Conservation (phyloP, 1,140 invertebrate species). For the Aphaenogaster floridana region DNA sequence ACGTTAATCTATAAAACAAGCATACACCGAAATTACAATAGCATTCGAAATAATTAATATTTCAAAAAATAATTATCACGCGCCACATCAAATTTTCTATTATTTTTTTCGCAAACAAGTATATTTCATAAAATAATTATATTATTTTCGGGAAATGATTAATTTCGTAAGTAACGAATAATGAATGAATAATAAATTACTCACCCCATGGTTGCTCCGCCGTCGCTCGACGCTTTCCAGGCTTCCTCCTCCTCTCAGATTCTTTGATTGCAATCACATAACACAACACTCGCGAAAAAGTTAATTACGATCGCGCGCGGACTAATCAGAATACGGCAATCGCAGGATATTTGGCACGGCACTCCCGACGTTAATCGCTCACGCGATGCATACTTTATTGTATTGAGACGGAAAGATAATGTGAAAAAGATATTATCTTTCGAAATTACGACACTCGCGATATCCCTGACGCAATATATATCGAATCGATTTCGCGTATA, state of each 20-base stretch:
- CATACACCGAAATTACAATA: background rate
- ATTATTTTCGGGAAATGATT: background rate
- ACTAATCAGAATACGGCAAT: conserved; percentile 2
- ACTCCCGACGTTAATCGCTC: conserved; percentile 11
- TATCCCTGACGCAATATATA: background rate
- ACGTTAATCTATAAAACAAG: background rate
- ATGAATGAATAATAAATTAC: background rate
- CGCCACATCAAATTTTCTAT: background rate
- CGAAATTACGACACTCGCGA: background rate
- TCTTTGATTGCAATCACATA: background rate
- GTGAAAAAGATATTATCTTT: background rate
- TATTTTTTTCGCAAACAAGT: background rate
- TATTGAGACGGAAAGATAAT: background rate
- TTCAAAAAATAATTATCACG: background rate
- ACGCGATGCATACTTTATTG: conserved; percentile 18
- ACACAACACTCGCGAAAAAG: background rate
- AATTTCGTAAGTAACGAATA: background rate
- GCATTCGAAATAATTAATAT: background rate
- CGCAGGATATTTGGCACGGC: conserved; percentile 8
- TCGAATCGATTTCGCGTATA: background rate
- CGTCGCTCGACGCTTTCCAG: background rate
- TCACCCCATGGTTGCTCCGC: background rate
- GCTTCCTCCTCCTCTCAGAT: background rate
- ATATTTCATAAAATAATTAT: conserved; percentile 17
- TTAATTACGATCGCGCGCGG: background rate